Evolutionary conservation across 2,797 vertebrate species (phyloP).

Genomic region (Melopsittacus undulatus): DNA sequence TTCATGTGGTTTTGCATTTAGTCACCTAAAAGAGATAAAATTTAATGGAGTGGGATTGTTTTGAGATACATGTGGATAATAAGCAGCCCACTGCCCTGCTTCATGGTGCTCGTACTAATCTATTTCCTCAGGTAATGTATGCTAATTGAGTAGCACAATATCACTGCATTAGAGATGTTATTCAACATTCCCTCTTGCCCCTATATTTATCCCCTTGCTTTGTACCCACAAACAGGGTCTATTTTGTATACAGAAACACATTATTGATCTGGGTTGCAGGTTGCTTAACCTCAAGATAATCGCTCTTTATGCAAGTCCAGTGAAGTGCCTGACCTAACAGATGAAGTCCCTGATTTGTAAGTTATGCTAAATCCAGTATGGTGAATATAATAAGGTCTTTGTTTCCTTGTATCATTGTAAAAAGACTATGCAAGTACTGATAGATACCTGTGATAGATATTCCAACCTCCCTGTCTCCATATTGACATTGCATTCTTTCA

Average conservation of each 20-base stretch:
- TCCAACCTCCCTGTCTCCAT: background rate
- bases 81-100: background rate
- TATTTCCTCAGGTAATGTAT: background rate
- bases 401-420: background rate
- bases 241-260: background rate
- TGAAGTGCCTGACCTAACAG: background rate
- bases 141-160: background rate
- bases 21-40: background rate
- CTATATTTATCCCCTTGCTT: background rate
- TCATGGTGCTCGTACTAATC: background rate
- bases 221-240: background rate
- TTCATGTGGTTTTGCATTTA: background rate
- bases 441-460: background rate
- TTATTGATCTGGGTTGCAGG: background rate
- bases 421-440: background rate
- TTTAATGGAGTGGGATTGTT: background rate
- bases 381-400: background rate
- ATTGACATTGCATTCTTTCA: background rate
- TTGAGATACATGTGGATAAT: background rate
- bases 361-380: background rate
- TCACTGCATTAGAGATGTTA: background rate
- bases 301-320: background rate
- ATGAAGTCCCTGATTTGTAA: background rate
- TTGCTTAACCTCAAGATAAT: background rate
- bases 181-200: background rate